phyloP scores from a whole-genome alignment of 2,113 vertebrate species.

The Paradoxurus hermaphroditus region DNA sequence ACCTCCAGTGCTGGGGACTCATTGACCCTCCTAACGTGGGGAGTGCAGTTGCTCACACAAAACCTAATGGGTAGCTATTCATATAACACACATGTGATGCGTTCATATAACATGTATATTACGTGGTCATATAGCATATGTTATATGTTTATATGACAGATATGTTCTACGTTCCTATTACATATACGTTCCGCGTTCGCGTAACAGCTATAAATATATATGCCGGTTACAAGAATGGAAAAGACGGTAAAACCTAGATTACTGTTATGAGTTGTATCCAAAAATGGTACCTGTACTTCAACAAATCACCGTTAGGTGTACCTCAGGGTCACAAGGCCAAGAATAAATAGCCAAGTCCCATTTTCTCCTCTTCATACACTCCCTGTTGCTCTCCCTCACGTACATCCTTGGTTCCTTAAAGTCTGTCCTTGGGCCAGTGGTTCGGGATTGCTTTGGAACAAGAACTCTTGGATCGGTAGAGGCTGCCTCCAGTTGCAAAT shows the following conservation, averaged over 20 bases:
- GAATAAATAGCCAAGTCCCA: not conserved
- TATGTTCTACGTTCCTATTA: not conserved
- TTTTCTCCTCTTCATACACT: not conserved
- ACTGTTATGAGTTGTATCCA: not conserved
- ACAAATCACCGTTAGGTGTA: not conserved
- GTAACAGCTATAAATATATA: not conserved
- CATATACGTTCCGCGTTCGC: not conserved
- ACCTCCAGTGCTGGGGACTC: not conserved
- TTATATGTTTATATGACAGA: not conserved
- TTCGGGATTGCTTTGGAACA: not conserved
- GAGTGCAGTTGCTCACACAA: not conserved
- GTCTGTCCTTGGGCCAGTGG: not conserved
- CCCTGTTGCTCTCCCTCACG: not conserved
- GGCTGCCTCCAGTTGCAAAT: not conserved
- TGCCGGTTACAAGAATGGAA: not conserved
- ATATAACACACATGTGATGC: not conserved
- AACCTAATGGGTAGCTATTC: not conserved
- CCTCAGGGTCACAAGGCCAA: not conserved
- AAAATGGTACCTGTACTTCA: not conserved
- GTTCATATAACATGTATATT: not conserved
- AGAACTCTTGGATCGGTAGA: not conserved
- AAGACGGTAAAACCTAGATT: not conserved
- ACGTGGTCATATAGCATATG: not conserved
- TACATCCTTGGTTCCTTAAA: not conserved
- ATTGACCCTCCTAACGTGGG: not conserved